Percentiles rank a stretch among this genome's conserved stretches.
Evolutionary conservation across 2,797 vertebrate genomes (phyloP).

Genomic region (Zenarchopterus dispar): DNA sequence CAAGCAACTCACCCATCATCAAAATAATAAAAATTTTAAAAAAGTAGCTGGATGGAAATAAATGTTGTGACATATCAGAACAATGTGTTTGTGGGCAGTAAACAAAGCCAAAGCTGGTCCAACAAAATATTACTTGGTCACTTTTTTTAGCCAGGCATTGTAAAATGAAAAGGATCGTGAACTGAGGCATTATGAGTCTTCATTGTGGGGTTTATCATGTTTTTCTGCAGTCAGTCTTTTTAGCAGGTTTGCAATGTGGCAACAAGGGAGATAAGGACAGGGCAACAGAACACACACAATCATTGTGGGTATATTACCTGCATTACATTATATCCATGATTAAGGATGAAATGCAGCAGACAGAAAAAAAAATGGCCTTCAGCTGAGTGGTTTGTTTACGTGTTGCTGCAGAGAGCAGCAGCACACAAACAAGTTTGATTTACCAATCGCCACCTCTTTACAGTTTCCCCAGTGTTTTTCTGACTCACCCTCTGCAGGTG

Average conservation of each 20-base stretch:
- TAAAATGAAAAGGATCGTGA: slow-evolving; percentile 4
- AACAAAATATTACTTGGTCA: slow-evolving; percentile 7
- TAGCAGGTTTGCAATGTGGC: slow-evolving; percentile 23
- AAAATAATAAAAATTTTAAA: no score
- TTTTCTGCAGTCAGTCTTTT: slow-evolving; percentile 8
- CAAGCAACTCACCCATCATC: no score
- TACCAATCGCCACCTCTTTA: slow-evolving; percentile 43
- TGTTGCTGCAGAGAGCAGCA: slow-evolving; percentile 29
- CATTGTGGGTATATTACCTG: slow-evolving; percentile 6
- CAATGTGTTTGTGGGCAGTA: no score
- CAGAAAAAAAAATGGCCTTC: slow-evolving; percentile 42
- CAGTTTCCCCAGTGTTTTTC: slow-evolving; percentile 33
- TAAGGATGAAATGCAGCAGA: slow-evolving; percentile 49
- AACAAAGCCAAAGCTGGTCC: no score
- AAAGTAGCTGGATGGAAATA: no score
- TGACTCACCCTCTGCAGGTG: slow-evolving; percentile 41
- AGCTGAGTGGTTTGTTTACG: slow-evolving; percentile 64
- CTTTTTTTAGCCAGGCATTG: slow-evolving; percentile 4
- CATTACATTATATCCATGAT: slow-evolving; percentile 51
- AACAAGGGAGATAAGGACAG: slow-evolving; percentile 15
- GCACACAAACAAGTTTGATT: slow-evolving; percentile 39
- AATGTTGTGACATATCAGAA: no score
- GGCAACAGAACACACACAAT: slow-evolving; percentile 25
- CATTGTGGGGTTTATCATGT: slow-evolving; percentile 4
- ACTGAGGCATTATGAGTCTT: not conserved